phyloP scores from a whole-genome alignment of 1,140 invertebrate species.

The Halesus radiatus region DNA sequence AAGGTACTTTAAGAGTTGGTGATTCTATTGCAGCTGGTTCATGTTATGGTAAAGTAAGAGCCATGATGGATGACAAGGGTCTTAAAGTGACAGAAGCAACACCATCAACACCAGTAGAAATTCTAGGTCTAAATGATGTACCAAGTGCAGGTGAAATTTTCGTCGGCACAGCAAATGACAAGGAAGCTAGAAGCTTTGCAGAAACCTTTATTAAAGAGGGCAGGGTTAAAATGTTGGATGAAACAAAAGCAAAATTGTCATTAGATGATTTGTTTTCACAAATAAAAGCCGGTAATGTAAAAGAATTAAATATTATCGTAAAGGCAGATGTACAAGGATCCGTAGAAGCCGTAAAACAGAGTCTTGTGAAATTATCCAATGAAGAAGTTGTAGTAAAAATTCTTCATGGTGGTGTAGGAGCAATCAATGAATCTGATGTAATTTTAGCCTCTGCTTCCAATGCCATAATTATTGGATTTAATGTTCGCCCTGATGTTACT shows the following conservation, averaged over 20 bases:
- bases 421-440: not conserved
- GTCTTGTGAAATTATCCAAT: not conserved
- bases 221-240: not conserved
- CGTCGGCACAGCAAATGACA: not conserved
- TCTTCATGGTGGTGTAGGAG: not conserved
- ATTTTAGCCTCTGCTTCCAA: not conserved
- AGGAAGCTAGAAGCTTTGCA: not conserved
- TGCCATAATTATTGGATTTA: slow-evolving; percentile 3
- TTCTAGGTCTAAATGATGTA: not conserved
- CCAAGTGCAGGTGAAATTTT: not conserved
- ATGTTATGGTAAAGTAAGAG: slow-evolving; percentile 60
- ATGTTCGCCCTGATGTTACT: not conserved
- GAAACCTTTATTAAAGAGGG: not conserved
- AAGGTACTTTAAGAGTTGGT: not conserved
- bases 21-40: not conserved
- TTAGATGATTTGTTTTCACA: not conserved
- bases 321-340: slow-evolving; percentile 1
- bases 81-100: not conserved
- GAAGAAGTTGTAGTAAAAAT: not conserved
- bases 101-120: not conserved
- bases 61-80: not conserved
- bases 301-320: not conserved
- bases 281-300: not conserved
- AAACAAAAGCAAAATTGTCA: not conserved
- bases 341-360: not conserved